phyloP scores from a whole-genome alignment of 2,888 invertebrate genomes.

The Orthosia gracilis region DNA sequence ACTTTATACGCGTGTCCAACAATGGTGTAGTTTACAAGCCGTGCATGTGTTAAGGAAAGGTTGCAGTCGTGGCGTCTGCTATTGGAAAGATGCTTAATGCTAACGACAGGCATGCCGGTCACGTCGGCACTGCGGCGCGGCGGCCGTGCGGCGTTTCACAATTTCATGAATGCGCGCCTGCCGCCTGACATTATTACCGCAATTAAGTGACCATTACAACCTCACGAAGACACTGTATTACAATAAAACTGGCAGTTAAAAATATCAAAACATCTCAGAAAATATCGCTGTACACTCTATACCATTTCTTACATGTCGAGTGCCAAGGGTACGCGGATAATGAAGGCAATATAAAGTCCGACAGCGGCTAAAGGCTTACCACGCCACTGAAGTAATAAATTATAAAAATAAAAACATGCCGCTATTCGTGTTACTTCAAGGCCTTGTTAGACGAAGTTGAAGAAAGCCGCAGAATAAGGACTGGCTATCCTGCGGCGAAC shows the following conservation, averaged over 20 bases:
- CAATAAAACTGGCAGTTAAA: slow-evolving; percentile 53
- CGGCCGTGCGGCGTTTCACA: slow-evolving; percentile 69
- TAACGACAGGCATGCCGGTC: slow-evolving; percentile 72
- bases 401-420: slow-evolving; percentile 57
- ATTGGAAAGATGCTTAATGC: slow-evolving; percentile 64
- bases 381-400: slow-evolving; percentile 53
- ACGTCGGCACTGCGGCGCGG: slow-evolving; percentile 69
- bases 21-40: slow-evolving; percentile 64
- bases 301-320: slow-evolving; percentile 34
- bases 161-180: slow-evolving; percentile 70
- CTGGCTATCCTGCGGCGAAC: slow-evolving; percentile 8
- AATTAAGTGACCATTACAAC: slow-evolving; percentile 74
- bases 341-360: slow-evolving; percentile 62
- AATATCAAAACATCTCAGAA: slow-evolving; percentile 49
- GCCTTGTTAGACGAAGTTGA: slow-evolving; percentile 43
- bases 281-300: slow-evolving; percentile 37
- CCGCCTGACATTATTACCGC: slow-evolving; percentile 71
- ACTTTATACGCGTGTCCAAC: slow-evolving; percentile 25
- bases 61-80: slow-evolving; percentile 68
- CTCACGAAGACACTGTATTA: slow-evolving; percentile 54
- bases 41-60: slow-evolving; percentile 68
- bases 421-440: slow-evolving; percentile 42
- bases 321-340: slow-evolving; percentile 61
- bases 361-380: slow-evolving; percentile 29
- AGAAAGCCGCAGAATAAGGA: slow-evolving; percentile 35